Base-by-base conservation (phyloP, 2,888 invertebrate species). In the Creontiades dilutus region DNA sequence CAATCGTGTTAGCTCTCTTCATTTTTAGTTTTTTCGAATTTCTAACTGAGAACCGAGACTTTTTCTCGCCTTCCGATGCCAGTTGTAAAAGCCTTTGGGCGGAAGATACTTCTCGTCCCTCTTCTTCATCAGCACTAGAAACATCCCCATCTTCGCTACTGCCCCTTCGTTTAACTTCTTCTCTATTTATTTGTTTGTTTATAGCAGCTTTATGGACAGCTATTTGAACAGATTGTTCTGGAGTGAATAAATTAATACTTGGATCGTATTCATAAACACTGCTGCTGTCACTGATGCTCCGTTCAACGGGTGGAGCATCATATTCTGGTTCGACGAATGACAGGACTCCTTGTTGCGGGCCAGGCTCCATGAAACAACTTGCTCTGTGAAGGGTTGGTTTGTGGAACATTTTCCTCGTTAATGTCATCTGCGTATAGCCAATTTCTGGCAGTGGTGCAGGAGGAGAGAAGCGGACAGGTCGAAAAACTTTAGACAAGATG, bases 1-100 rank as follows among this genome's bases (percentile, higher is more conserved):
- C 97, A 91, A 97, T 97, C 0, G 98, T 98, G 92, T 98, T 98
- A 4, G 97, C 97, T 19, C 97, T 95, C 93, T 97, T 97, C 96
- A 97, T 96, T 92, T 96, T 95, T 37, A 96, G 94, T 92, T 96
- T 97, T 92, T 96, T 96, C 91, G 94, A 95, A 85, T 94, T 94
- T 52, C 91, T 90, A 27, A 90, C 90, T 14, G 90, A 85, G 68
- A 76, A 91, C 14, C 89, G 90, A 37, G 90, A 91, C 52, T 91
- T 91, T 78, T 92, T 92, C 7, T 89, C 90, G 90, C 91, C 91
- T 78, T 92, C 91, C 47, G 92, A 91, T 1, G 92, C 92, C 88
- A 92, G 91, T 90, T 92, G 92, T 28, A 92, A 90, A 2, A 92
- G 91, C 88, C 92, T 91, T 90, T 92, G 92, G 19, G 92, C 92